Percentiles rank a stretch among this genome's conserved stretches.
phyloP scores from a whole-genome alignment of 1,140 invertebrate genomes.

The Tribolium castaneum region DNA sequence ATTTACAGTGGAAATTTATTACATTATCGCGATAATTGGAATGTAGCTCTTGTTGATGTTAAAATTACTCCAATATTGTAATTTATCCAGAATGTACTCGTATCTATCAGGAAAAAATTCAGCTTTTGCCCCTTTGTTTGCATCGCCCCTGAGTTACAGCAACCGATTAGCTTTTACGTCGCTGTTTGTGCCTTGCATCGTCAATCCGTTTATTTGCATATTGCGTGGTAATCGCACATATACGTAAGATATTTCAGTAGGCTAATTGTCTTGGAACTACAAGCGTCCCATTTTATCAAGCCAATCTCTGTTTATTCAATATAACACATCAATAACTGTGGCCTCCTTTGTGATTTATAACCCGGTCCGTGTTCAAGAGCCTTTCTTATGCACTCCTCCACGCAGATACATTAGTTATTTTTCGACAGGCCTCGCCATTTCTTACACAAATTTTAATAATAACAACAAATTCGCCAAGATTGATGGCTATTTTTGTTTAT shows the following conservation, averaged over 20 bases:
- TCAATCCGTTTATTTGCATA: slow-evolving; percentile 21
- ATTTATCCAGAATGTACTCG: too few relatives aligned
- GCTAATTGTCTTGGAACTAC: slow-evolving; percentile 16
- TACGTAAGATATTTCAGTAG: slow-evolving; percentile 7
- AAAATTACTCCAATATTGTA: too few relatives aligned
- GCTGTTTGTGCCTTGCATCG: not conserved
- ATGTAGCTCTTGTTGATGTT: too few relatives aligned
- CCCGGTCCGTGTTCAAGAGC: not conserved
- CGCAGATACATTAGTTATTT: slow-evolving; percentile 31
- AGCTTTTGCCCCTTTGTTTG: too few relatives aligned
- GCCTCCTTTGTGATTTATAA: slow-evolving; percentile 23
- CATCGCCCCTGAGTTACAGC: not conserved
- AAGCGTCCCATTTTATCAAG: not conserved
- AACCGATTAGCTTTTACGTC: not conserved
- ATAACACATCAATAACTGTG: slow-evolving; percentile 28
- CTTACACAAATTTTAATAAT: slow-evolving; percentile 17
- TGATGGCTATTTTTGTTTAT: slow-evolving; percentile 19
- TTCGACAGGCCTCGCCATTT: not conserved
- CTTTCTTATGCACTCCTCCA: slow-evolving; percentile 10
- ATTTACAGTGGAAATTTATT: too few relatives aligned
- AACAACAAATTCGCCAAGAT: not conserved
- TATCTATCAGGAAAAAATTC: too few relatives aligned
- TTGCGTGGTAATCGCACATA: slow-evolving; percentile 8
- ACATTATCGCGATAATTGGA: too few relatives aligned
- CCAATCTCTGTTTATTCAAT: slow-evolving; percentile 16